These are phyloP conservation scores for Aphodius granarius DNA, from an alignment of 2,888 invertebrate genomes.

Conservation along the genomic window DNA sequence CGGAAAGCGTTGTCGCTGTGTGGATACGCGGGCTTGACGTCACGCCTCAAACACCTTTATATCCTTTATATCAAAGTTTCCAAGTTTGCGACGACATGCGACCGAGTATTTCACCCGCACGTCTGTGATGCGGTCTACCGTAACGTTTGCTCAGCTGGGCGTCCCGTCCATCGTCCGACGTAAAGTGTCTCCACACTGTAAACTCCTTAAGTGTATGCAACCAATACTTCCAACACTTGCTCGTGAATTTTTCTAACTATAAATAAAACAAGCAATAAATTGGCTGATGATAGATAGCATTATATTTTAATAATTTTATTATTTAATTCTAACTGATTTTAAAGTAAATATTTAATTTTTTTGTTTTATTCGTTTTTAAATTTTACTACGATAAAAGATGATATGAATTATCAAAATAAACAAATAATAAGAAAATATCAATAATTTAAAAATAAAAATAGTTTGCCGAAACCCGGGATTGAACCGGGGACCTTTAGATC, in stretches of 20 bases:
- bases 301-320: too few relatives aligned
- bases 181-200: background rate
- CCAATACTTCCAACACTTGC: background rate
- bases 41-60: constrained; percentile 31
- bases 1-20: constrained; percentile 27
- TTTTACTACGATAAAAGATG: background rate
- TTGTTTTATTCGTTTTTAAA: too few relatives aligned
- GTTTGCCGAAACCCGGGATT: constrained; percentile 69
- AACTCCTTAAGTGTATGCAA: background rate
- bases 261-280: too few relatives aligned
- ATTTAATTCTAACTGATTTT: too few relatives aligned
- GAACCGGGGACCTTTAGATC: constrained; percentile 74
- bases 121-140: background rate
- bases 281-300: too few relatives aligned
- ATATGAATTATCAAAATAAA: background rate
- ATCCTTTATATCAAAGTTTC: constrained; percentile 30
- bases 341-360: too few relatives aligned
- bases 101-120: constrained; percentile 6
- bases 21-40: constrained; percentile 28
- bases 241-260: too few relatives aligned
- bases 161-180: background rate
- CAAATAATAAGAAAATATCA: too few relatives aligned
- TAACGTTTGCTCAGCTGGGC: background rate
- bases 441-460: constrained; percentile 8
- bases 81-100: constrained; percentile 1